phyloP scores from a whole-genome alignment of 2,888 invertebrate genomes.

The Coleophora flavipennella region DNA sequence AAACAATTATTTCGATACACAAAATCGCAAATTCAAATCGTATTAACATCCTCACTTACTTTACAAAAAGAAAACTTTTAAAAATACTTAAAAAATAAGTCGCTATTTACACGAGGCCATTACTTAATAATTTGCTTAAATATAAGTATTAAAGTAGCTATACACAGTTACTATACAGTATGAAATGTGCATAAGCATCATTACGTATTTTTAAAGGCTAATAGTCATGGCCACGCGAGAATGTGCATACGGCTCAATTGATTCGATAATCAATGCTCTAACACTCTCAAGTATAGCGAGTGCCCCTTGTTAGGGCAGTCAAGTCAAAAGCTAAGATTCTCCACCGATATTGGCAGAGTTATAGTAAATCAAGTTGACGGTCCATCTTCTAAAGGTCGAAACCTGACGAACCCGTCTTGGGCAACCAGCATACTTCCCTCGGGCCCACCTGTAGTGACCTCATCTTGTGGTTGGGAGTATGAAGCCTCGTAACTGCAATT shows the following conservation, averaged over 20 bases:
- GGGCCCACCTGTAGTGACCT: constrained; percentile 54
- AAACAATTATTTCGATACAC: constrained; percentile 7
- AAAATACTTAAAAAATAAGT: constrained; percentile 33
- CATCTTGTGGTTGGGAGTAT: constrained; percentile 72
- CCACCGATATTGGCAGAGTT: constrained; percentile 50
- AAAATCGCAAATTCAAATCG: constrained; percentile 18
- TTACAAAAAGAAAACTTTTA: constrained; percentile 25
- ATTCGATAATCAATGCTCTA: neutral
- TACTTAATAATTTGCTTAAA: constrained; percentile 32
- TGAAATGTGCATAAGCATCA: constrained; percentile 2
- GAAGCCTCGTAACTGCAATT: constrained; percentile 65
- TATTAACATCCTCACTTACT: constrained; percentile 21
- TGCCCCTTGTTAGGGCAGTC: neutral
- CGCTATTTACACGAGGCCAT: constrained; percentile 64
- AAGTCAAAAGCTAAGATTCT: constrained; percentile 51
- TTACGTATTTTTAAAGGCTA: constrained; percentile 9
- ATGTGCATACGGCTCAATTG: neutral
- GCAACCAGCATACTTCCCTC: constrained; percentile 88
- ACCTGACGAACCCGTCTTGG: constrained; percentile 90
- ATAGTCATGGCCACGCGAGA: constrained; percentile 1
- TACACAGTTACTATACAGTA: constrained; percentile 51
- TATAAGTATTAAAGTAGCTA: constrained; percentile 38
- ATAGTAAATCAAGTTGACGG: constrained; percentile 64
- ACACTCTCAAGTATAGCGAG: neutral
- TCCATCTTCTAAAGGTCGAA: constrained; percentile 78